These are phyloP conservation scores for Frankliniella fusca DNA, from an alignment of 2,888 invertebrate genomes.

Conservation along the genomic window DNA sequence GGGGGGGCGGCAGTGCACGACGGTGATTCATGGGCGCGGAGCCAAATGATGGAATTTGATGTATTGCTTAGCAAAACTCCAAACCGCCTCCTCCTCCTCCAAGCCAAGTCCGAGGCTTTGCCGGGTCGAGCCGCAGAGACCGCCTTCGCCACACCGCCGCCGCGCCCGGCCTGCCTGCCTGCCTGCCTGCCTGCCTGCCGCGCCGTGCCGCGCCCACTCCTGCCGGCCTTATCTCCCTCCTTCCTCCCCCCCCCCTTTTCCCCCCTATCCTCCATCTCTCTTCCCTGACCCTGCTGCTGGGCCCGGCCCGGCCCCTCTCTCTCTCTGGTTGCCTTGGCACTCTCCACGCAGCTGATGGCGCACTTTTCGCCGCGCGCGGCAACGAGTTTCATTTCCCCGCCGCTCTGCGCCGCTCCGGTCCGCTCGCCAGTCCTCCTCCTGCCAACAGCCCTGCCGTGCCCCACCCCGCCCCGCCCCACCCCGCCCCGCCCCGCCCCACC, in stretches of 20 bases:
- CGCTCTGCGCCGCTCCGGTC: not conserved
- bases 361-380: not conserved
- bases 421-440: not conserved
- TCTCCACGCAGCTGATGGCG: not conserved
- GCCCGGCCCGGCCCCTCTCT: too few relatives aligned
- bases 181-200: not conserved
- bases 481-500: not conserved
- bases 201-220: not conserved
- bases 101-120: not conserved
- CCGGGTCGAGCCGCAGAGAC: not conserved
- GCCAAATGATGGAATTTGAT: constrained; percentile 23
- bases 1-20: not conserved
- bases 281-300: too few relatives aligned
- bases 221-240: too few relatives aligned
- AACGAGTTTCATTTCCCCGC: too few relatives aligned
- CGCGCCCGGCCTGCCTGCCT: not conserved
- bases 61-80: constrained; percentile 17
- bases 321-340: too few relatives aligned
- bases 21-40: constrained; percentile 12
- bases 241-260: too few relatives aligned
- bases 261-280: too few relatives aligned
- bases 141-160: not conserved
- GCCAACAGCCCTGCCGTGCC: not conserved
- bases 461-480: not conserved
- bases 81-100: not conserved